Conservation (phyloP, 2,113 vertebrate genomes). For the Pavo muticus region DNA sequence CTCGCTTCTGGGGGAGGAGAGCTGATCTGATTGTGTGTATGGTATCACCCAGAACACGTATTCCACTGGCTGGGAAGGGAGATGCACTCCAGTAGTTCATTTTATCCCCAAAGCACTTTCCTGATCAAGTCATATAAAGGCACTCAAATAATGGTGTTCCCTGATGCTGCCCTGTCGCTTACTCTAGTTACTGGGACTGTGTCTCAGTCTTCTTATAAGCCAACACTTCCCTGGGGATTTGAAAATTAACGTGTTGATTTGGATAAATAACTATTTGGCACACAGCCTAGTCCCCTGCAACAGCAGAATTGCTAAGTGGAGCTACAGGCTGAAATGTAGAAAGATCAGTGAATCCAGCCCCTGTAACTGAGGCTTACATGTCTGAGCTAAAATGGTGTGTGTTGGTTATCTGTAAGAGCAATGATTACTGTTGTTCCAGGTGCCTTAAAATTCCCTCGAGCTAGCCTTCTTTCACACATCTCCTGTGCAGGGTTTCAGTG, state of each 20-base stretch:
- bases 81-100: not conserved
- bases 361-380: not conserved
- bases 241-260: slow-evolving; percentile 26
- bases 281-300: not conserved
- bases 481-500: not conserved
- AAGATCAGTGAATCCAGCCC: not conserved
- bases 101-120: not conserved
- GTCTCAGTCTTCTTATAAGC: not conserved
- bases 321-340: not conserved
- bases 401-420: not conserved
- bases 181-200: not conserved
- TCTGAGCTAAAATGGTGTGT: not conserved
- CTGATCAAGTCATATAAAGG: not conserved
- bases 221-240: not conserved
- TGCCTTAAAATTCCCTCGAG: not conserved
- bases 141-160: not conserved
- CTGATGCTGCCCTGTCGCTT: not conserved
- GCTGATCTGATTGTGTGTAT: not conserved
- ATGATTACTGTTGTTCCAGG: not conserved
- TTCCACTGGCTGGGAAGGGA: not conserved
- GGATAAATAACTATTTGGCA: slow-evolving; percentile 29
- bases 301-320: not conserved
- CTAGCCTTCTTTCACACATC: not conserved
- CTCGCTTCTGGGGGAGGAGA: not conserved
- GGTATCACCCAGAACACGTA: not conserved